Base-by-base conservation (phyloP, 2,888 invertebrate species). In the Heliconius sara region DNA sequence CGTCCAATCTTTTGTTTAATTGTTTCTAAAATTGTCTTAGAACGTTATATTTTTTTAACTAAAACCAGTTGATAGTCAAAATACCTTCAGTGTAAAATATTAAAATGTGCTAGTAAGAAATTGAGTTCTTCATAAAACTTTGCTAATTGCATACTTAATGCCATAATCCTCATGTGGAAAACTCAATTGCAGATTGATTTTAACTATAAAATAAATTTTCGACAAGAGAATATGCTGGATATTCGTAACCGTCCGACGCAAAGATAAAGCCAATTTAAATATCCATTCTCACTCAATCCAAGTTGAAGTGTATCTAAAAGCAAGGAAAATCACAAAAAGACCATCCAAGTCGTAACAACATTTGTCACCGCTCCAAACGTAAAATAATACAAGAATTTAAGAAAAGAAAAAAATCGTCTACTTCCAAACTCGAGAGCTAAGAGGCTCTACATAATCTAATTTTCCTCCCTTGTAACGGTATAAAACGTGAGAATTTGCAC, bases 391-490 rank as follows among this genome's bases (percentile, higher is more conserved):
- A 77, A 27, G 72, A 83, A 83, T 52, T 74, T 74, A 77, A 74
- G 71, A 60, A n/a, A 19, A 30, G n/a, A 77, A 80, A 78, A 52
- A 66, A 68, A 78, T 80, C 79, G 71, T 74, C 60, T 80, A 82
- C 78, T 78, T 57, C 75, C 83, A 78, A 82, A 91, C 90, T 92
- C 90, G 91, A 93, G 93, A 88, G 88, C 89, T 91, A 92, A 91
- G 76, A 80, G 76, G 70, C 82, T 81, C 92, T 89, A 83, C 87
- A 91, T 93, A 95, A 95, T 94, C 94, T 93, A 95, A 95, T 95
- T 95, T 95, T 91, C 93, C 87, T 87, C 87, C 87, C 88, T 87
- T 85, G 91, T 72, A 73, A 73, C 73, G 60, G 89, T 91, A 92
- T 93, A 92, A 92, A 92, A 91, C 89, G 90, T 57, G n/a, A 87